Evolutionary conservation across 2,888 invertebrate genomes (phyloP), one percentile per base, ranked within the genome.

Genomic region (Plebejus melissa): DNA sequence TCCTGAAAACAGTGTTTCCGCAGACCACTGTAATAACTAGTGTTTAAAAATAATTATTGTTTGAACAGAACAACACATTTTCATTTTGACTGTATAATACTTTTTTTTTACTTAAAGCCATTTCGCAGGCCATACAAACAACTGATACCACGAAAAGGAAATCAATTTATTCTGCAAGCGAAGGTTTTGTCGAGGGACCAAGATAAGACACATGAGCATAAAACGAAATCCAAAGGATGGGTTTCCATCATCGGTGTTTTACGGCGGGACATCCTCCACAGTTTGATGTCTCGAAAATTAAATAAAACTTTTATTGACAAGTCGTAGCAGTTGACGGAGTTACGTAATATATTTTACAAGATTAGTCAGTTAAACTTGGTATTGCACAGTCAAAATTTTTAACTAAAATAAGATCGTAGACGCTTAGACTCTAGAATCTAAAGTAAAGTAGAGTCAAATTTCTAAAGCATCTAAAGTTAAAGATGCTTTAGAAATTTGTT

Each of bases 161-260:
- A 28, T 28, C 60, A 32, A 28, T 28, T 65, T 65, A 65, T 65
- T 65, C 7, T 13, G 60, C 28, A 28, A 28, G 60, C 28, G 28
- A 28, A 22, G 60, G 60, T 65, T 65, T 32, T 32, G 28, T 28
- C 28, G 28, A 60, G 11, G 58, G 58, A 28, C 28, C 32, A 11
- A 65, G 60, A 65, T 65, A 65, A 65, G 28, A 65, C 60, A 65
- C 60, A 65, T 28, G 28, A 65, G 60, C 60, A 32, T 65, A 65
- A 65, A 65, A 65, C 28, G 11, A 32, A 11, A 65, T 65, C 3
- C 60, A 65, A 65, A 28, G 28, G 60, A 65, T 65, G 28, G 11
- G 32, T 65, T 60, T 28, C 60, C 11, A 65, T 65, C 60, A 65
- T 65, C 28, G 60, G 6, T 2, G 65, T 65, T 65, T 65, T 65